Base-by-base conservation (phyloP, 2,888 invertebrate genomes). In the Mythimna impura region DNA sequence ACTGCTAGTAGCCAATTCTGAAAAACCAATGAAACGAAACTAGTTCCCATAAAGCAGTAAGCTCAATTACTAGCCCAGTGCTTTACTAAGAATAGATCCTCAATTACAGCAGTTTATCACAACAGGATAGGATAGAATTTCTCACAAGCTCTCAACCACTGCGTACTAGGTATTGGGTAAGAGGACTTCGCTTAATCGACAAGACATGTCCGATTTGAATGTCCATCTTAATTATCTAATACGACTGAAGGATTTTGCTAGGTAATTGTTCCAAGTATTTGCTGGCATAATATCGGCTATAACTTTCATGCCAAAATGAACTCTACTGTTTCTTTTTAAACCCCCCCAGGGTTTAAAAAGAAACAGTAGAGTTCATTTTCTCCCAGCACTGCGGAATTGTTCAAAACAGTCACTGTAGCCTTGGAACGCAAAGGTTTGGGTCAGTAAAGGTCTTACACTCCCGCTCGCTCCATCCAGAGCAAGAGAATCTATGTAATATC, bases 161-260 rank as follows among this genome's bases (percentile, higher is more conserved):
- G 10, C 22, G 47, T 50, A 69, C 71, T n/a, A 34, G 14, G 57
- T 71, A 75, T 62, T 43, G 40, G 12, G 10, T 60, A 34, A 54
- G 69, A 77, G 70, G 22, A 62, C 61, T 50, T 69, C 22, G 14
- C 17, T 57, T 71, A 70, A 78, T 71, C 71, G 78, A 62, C 6
- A 47, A 47, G 47, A 70, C 61, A 40, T 52, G 47, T 57, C 12
- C 20, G 50, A 78, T 61, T 78, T 34, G 17, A 78, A 40, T 14
- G 55, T 34, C 61, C 30, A 60, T 76, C 52, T 40, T 50, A 69
- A 55, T 69, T 40, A 62, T 70, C 61, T 54, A 47, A 61, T 61
- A 20, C 61, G 50, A 62, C 61, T 69, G 10, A 60, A 43, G 25
- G n/a, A 54, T 47, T 57, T 58, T 58, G 14, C 25, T 57, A 9